Base-by-base conservation (phyloP, 2,113 vertebrate genomes). In the Eurystomus gularis region DNA sequence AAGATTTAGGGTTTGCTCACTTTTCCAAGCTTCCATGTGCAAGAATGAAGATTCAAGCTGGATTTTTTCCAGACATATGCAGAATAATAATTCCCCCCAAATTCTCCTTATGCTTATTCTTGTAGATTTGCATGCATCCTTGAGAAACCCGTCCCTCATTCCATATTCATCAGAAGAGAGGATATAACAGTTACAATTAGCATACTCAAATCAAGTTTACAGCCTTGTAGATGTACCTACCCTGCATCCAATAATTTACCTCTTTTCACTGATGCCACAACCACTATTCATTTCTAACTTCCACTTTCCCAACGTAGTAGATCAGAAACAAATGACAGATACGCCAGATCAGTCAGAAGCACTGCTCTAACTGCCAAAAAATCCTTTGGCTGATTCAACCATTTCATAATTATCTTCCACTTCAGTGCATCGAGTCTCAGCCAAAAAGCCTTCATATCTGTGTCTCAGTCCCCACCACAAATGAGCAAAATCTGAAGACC, bases 311-410 rank as follows among this genome's bases (percentile, higher is more conserved):
- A 55, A 10, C 0, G 0, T 13, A 73, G 48, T 21, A 82, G 69
- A 73, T 86, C 60, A 92, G 69, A 90, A 92, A 82, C 33, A 93
- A 96, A 86, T 18, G 57, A 60, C 55, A 86, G 82, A 77, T 28
- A 69, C 4, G 37, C 70, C 87, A 94, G 60, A 94, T 80, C 88
- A 86, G 82, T 94, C 85, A 96, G 77, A 83, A 92, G 61, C 4
- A 4, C 55, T 78, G 55, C 13, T 88, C 42, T 28, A 90, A 75
- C 82, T 91, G 96, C 79, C 95, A 96, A 75, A 42, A 95, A 95
- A 95, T 88, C 65, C 65, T 96, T 82, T 94, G 94, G 94, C 90
- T 65, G 86, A 88, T 82, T 90, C 94, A 73, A 88, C 72, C 80
- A 78, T 83, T 95, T 87, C 80, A 88, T 81, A 90, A 94, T 93